Base-by-base conservation (phyloP, 64 coral and sea anemone genomes). In the Orbicella faveolata region DNA sequence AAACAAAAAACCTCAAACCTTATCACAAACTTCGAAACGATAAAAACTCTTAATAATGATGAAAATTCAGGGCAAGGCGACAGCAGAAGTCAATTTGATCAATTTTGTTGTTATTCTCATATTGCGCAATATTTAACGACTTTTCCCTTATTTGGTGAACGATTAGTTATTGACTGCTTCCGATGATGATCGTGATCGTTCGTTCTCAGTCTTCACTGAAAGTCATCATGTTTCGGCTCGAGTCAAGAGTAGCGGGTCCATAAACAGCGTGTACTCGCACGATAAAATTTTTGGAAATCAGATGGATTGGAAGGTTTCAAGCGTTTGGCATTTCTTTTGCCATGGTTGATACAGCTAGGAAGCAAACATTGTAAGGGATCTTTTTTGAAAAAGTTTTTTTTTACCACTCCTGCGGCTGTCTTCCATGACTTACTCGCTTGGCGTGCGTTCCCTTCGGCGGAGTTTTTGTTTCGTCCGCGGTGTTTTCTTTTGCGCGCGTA, bases 281-380 rank as follows among this genome's bases (percentile, higher is more conserved):
- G 20, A n/a, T 52, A 84, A 81, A 70, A 84, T 5, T 83, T 48
- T 20, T 72, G 39, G 80, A 52, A 39, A 52, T 84, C 37, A 69
- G 37, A 84, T 84, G 82, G 82, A 84, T 84, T 84, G 82, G 82
- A 72, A 84, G 37, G 36, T 72, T 84, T 84, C 65, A 15, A 70
- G 65, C 82, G 63, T 68, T 70, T 84, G 82, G 82, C 82, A 84
- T 41, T 65, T 36, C 37, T 84, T 69, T 30, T 84, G 82, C 82
- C 82, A 84, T 84, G 82, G 36, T 63, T 66, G 82, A 84, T 72
- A 84, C 63, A 70, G 63, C 63, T 53, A 70, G 64, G 37, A 84
- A 61, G 82, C 39, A 84, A 70, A 64, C 21, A 52, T 0, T 72
- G 0, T 52, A 4, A 65, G 61, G 35, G 33, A 65, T 66, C 34